Base-by-base conservation (phyloP, 92 coral and sea anemone species). In the Porites rus region DNA sequence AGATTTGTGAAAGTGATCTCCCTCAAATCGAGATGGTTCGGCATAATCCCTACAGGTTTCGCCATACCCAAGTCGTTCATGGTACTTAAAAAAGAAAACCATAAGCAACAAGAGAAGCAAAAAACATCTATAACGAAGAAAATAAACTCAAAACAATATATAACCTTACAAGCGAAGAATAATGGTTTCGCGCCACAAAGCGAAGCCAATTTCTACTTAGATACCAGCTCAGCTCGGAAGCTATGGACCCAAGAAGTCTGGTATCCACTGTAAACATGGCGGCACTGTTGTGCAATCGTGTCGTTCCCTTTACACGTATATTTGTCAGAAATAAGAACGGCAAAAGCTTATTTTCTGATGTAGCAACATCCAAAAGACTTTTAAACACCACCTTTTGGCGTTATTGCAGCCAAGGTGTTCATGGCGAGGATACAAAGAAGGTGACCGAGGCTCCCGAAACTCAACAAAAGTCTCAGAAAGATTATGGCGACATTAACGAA, bases 1-100 rank as follows among this genome's bases (percentile, higher is more conserved):
- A 97, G 87, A 82, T 97, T 97, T 10, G 93, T 97, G 76, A 90
- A 97, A 67, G 94, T 89, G 72, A 95, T 92, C 86, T 95, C 98
- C 77, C 97, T 87, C 72, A 92, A 73, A 79, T 97, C 98, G 86
- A 96, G 78, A 83, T 94, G 98, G 82, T 93, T 92, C 65, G 95
- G 93, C 94, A 92, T 95, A 31, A 93, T 86, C 1, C 98, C 95
- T 21, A 88, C 84, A 17, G 93, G 91, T 80, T 82, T 91, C 52
- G 80, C 14, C 61, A 53, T 65, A 17, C 22, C 67, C 9, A 59
- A 28, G 13, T 76, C 83, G 64, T 11, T 60, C 83, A 85, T 85
- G 69, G 59, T 24, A 13, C 43, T 58, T 4, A 16, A 2, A 51
- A 16, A 21, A 52, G 20, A 4, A 65, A 63, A 66, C 19, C 53